Percentiles rank a stretch among this genome's conserved stretches.
phyloP scores from a whole-genome alignment of 2,797 vertebrate species.

The Neosilurus mollespiculum region DNA sequence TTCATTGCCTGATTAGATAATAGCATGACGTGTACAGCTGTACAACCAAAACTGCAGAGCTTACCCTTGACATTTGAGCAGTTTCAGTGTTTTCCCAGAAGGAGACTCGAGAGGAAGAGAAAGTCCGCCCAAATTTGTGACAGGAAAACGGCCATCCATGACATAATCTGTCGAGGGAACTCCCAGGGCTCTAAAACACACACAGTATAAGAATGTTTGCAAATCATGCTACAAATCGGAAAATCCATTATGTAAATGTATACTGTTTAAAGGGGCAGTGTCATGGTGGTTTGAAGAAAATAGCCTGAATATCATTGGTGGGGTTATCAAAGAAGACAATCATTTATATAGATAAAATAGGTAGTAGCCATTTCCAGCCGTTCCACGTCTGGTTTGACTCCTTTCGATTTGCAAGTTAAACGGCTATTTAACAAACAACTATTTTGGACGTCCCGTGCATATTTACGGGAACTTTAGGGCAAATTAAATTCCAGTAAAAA shows the following conservation, averaged over 20 bases:
- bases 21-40: background rate
- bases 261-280: background rate
- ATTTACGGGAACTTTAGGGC: too few species aligned
- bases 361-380: too few species aligned
- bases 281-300: too few species aligned
- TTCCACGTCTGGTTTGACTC: too few species aligned
- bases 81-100: conserved; percentile 71
- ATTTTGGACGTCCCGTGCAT: too few species aligned
- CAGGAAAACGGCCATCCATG: conserved; percentile 80
- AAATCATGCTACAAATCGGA: background rate
- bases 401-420: too few species aligned
- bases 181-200: conserved; percentile 71
- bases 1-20: background rate
- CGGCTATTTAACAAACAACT: too few species aligned
- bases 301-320: too few species aligned
- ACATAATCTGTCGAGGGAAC: conserved; percentile 83
- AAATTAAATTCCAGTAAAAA: too few species aligned
- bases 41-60: conserved; percentile 25
- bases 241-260: background rate
- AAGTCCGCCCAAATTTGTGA: conserved; percentile 76
- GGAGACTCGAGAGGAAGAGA: conserved; percentile 80
- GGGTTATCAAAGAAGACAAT: too few species aligned
- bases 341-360: too few species aligned
- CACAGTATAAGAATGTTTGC: background rate
- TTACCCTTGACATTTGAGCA: conserved; percentile 74